phyloP scores from a whole-genome alignment of 2,888 invertebrate species.

The Heteromurus nitidus region DNA sequence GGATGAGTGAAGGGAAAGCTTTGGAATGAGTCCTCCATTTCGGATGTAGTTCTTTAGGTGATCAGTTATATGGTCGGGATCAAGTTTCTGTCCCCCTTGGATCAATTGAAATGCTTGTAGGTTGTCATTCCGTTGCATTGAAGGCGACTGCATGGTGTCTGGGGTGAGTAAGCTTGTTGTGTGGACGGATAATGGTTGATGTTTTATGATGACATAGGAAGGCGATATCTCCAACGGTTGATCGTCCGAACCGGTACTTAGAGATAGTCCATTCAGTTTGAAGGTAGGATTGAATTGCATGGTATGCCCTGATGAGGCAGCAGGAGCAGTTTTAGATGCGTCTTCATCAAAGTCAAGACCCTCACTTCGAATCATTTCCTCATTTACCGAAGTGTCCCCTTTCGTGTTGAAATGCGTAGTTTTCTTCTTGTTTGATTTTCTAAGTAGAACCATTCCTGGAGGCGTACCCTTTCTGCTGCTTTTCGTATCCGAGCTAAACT shows the following conservation, averaged over 20 bases:
- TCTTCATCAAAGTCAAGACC: neutral
- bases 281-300: slow-evolving; percentile 21
- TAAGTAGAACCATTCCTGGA: slow-evolving; percentile 19
- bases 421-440: slow-evolving; percentile 47
- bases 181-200: slow-evolving; percentile 59
- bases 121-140: slow-evolving; percentile 13
- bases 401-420: neutral
- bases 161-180: slow-evolving; percentile 45
- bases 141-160: slow-evolving; percentile 38
- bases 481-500: slow-evolving; percentile 31
- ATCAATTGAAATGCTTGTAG: slow-evolving; percentile 49
- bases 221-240: slow-evolving; percentile 56
- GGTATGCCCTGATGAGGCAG: slow-evolving; percentile 4
- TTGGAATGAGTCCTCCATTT: slow-evolving; percentile 56
- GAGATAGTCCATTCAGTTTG: slow-evolving; percentile 49
- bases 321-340: neutral
- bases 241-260: slow-evolving; percentile 40
- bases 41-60: slow-evolving; percentile 55
- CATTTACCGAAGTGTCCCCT: slow-evolving; percentile 11
- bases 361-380: slow-evolving; percentile 28
- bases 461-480: slow-evolving; percentile 49
- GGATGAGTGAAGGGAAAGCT: slow-evolving; percentile 52
- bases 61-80: slow-evolving; percentile 49
- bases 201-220: slow-evolving; percentile 59
- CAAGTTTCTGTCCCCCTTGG: slow-evolving; percentile 55